Evolutionary conservation across 2,797 vertebrate genomes (phyloP).

Genomic region (Coranthus polyacanthus): DNA sequence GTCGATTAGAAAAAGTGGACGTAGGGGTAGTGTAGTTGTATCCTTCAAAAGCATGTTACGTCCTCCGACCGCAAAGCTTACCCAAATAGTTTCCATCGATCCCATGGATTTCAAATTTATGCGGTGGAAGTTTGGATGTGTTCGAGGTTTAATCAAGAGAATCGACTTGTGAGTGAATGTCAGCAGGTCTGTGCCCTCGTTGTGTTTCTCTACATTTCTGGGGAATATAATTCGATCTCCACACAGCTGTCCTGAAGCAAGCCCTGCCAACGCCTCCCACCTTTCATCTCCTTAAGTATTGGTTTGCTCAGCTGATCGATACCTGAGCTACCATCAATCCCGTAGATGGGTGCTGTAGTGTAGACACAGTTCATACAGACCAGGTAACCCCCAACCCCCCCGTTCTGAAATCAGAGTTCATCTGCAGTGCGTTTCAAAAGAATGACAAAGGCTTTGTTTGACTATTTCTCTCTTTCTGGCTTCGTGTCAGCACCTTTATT

Average conservation of each 20-base stretch:
- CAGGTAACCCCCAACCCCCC: not conserved
- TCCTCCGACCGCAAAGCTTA: not conserved
- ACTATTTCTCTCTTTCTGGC: constrained; percentile 1
- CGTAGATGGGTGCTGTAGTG: not conserved
- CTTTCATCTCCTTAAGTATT: constrained; percentile 12
- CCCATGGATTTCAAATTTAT: not conserved
- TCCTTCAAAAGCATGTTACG: too few relatives aligned
- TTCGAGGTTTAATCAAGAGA: not conserved
- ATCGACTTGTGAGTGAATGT: constrained; percentile 9
- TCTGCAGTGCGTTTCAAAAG: not conserved
- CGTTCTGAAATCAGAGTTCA: constrained; percentile 10
- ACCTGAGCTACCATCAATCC: not conserved
- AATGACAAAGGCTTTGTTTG: constrained; percentile 3
- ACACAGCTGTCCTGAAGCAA: not conserved
- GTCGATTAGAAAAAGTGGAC: too few relatives aligned
- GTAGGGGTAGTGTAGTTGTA: too few relatives aligned
- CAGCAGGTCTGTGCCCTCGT: constrained; percentile 2
- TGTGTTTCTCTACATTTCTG: constrained; percentile 6
- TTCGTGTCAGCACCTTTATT: constrained; percentile 34
- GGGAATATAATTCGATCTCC: not conserved
- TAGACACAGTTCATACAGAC: not conserved
- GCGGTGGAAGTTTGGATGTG: not conserved
- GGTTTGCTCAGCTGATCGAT: constrained; percentile 26
- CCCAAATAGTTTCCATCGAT: not conserved
- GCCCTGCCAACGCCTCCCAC: constrained; percentile 31